Conservation (phyloP, 1,140 invertebrate genomes). For the Pseudomyrmex flavicornis region DNA sequence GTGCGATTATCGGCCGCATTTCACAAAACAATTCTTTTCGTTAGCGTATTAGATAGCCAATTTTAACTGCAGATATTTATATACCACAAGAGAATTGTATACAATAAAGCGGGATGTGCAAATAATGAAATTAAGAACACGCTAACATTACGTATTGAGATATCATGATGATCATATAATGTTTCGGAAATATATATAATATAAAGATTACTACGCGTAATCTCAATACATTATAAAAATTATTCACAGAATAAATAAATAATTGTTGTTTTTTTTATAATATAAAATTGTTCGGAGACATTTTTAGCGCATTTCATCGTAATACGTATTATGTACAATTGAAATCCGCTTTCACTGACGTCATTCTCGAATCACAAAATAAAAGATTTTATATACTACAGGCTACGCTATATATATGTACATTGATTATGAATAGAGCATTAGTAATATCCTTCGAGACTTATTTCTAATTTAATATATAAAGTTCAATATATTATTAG, state of each 20-base stretch:
- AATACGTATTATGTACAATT: slow-evolving; percentile 73
- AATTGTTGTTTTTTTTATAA: slow-evolving; percentile 14
- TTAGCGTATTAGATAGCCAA: neutral
- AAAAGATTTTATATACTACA: slow-evolving; percentile 70
- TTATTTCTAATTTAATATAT: slow-evolving; percentile 55
- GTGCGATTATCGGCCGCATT: neutral
- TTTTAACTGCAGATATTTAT: slow-evolving; percentile 19
- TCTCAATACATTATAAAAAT: slow-evolving; percentile 29
- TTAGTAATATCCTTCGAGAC: slow-evolving; percentile 67
- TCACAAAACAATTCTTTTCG: neutral
- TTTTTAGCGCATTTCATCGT: slow-evolving; percentile 62
- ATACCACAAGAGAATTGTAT: neutral
- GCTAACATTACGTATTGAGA: neutral
- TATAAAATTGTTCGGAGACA: slow-evolving; percentile 53
- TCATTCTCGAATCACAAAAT: slow-evolving; percentile 67
- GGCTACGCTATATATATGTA: slow-evolving; percentile 73
- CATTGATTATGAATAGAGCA: slow-evolving; percentile 70
- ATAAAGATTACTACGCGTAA: slow-evolving; percentile 29
- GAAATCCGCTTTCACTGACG: slow-evolving; percentile 65
- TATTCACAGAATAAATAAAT: slow-evolving; percentile 39
- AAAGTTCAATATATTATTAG: slow-evolving; percentile 60
- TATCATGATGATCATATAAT: neutral
- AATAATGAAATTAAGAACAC: slow-evolving; percentile 24
- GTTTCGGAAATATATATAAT: slow-evolving; percentile 7
- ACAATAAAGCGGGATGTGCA: slow-evolving; percentile 6